phyloP scores from a whole-genome alignment of 2,113 vertebrate genomes.

The Uropsilus gracilis region DNA sequence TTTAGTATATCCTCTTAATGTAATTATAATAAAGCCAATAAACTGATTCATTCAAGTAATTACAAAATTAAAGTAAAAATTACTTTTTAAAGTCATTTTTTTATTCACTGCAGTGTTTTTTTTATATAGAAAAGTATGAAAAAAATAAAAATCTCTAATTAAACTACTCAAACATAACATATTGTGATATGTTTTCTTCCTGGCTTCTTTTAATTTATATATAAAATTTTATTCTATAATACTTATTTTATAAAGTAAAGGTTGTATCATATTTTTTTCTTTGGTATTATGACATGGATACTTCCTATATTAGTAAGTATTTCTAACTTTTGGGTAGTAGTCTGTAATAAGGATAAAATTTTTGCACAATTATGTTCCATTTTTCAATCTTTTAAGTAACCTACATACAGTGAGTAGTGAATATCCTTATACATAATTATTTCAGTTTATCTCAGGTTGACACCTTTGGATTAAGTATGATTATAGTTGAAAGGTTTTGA shows the following conservation, averaged over 20 bases:
- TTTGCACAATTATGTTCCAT: conserved; percentile 5
- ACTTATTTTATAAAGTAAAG: conserved; percentile 7
- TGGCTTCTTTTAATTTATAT: conserved; percentile 29
- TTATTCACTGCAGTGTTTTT: neutral
- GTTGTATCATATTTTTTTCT: neutral
- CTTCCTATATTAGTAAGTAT: conserved; percentile 23
- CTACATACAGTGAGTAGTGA: neutral
- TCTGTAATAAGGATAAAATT: neutral
- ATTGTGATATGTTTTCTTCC: conserved; percentile 31
- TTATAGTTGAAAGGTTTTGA: conserved; percentile 8
- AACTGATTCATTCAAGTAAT: neutral
- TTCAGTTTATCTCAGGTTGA: conserved; percentile 5
- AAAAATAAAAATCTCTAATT: conserved; percentile 44
- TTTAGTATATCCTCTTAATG: conserved; percentile 32
- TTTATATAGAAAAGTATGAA: conserved; percentile 26
- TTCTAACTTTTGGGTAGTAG: neutral
- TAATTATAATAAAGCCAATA: neutral
- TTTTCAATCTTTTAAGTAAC: conserved; percentile 55
- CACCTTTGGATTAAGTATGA: conserved; percentile 33
- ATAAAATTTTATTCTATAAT: conserved; percentile 41
- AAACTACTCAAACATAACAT: conserved; percentile 4
- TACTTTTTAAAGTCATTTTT: neutral
- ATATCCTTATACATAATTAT: neutral
- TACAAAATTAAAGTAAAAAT: neutral
- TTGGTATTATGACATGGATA: neutral